Evolutionary conservation across 2,888 invertebrate genomes (phyloP).

Genomic region (Hipparchia semele): DNA sequence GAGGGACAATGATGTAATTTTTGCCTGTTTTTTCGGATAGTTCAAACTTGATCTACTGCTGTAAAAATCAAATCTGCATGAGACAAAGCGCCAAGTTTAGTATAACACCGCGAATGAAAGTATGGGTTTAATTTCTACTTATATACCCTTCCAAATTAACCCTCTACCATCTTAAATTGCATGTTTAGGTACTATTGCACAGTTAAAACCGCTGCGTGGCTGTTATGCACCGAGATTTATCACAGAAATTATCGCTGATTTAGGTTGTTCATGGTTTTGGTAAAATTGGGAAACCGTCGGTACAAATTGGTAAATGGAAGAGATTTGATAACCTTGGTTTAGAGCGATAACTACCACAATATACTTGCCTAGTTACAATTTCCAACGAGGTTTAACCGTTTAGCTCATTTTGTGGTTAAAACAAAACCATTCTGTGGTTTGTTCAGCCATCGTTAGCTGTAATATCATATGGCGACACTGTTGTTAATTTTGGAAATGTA

Average conservation of each 20-base stretch:
- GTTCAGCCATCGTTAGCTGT: background rate
- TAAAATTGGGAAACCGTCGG: background rate
- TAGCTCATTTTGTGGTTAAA: conserved; percentile 32
- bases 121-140: no score
- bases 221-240: no score
- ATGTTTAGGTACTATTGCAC: no score
- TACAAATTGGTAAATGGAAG: background rate
- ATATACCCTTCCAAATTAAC: no score
- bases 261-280: background rate
- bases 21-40: no score
- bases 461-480: conserved; percentile 1
- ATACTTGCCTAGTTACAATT: conserved; percentile 24
- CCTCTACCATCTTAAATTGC: no score
- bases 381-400: conserved; percentile 14
- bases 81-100: no score
- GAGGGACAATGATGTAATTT: no score
- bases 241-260: background rate
- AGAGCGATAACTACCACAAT: background rate
- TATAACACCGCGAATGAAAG: no score
- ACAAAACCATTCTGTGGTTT: conserved; percentile 26
- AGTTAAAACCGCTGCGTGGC: no score
- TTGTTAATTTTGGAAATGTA: conserved; percentile 2
- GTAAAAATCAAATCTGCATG: no score
- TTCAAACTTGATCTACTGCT: no score
- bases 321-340: background rate